Evolutionary conservation across 2,888 invertebrate genomes (phyloP).

Genomic region (Seira ritae): DNA sequence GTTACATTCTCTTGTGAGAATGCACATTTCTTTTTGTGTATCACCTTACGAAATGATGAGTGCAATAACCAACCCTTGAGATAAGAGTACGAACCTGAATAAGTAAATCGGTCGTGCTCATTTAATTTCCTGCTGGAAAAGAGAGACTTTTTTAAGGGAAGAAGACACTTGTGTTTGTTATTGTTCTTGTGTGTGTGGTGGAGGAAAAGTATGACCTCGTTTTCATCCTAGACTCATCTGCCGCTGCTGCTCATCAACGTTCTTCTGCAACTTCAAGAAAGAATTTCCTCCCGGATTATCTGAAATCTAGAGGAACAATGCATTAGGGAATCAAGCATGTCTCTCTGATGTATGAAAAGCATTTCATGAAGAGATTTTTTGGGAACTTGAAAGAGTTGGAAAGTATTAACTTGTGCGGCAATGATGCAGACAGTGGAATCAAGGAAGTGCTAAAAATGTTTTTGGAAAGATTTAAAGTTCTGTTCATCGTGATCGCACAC

Average conservation of each 20-base stretch:
- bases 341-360: too few relatives aligned
- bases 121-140: slow-evolving; percentile 26
- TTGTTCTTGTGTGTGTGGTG: neutral
- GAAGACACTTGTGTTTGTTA: slow-evolving; percentile 29
- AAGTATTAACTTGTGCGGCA: too few relatives aligned
- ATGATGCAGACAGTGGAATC: slow-evolving; percentile 26
- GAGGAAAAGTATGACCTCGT: slow-evolving; percentile 40
- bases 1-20: neutral
- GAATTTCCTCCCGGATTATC: too few relatives aligned
- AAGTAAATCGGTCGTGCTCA: neutral
- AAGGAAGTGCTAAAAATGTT: slow-evolving; percentile 33
- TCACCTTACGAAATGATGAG: neutral
- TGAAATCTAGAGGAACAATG: too few relatives aligned
- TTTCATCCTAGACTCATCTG: slow-evolving; percentile 3
- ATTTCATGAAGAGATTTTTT: too few relatives aligned
- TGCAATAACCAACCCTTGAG: slow-evolving; percentile 29
- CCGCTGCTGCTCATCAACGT: too few relatives aligned
- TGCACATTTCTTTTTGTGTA: neutral
- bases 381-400: too few relatives aligned
- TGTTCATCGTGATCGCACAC: slow-evolving; percentile 20
- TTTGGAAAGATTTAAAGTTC: neutral
- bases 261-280: too few relatives aligned
- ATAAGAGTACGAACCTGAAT: neutral
- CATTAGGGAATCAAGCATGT: too few relatives aligned
- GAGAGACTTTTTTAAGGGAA: neutral